These are phyloP conservation scores for Sandelia bainsii DNA, from an alignment of 2,797 vertebrate species.

Conservation along the genomic window DNA sequence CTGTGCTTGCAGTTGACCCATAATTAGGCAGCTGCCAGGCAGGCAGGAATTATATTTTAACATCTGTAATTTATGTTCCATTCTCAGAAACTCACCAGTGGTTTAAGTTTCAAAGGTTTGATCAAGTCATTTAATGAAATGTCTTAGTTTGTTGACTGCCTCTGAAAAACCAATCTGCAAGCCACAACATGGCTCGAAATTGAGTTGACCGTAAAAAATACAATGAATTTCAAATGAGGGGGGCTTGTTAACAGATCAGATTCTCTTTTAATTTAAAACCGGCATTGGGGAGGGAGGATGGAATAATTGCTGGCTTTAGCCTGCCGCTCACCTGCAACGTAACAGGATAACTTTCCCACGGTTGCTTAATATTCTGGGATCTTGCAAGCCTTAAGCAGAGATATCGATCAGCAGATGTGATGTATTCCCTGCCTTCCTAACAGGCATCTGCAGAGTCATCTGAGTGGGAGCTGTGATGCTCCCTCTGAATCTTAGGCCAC, in stretches of 20 bases:
- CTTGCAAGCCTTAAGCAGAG: constrained; percentile 54
- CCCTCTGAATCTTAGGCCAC: neutral
- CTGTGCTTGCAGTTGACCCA: neutral
- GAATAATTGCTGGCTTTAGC: constrained; percentile 71
- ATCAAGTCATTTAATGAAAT: neutral
- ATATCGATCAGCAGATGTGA: constrained; percentile 78
- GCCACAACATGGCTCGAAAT: neutral
- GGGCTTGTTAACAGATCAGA: constrained; percentile 24
- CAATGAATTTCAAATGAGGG: constrained; percentile 14
- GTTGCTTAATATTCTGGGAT: constrained; percentile 75
- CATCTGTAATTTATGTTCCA: neutral
- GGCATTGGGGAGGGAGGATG: constrained; percentile 5
- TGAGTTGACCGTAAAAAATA: constrained; percentile 4
- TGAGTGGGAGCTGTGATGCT: constrained; percentile 32
- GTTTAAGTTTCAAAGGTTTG: neutral
- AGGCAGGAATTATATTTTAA: neutral
- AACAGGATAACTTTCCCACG: constrained; percentile 78
- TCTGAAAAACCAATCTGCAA: neutral
- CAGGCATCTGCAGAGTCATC: constrained; percentile 61
- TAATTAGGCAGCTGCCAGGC: neutral
- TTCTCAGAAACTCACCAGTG: neutral
- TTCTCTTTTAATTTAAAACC: constrained; percentile 41
- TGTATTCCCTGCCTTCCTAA: constrained; percentile 58
- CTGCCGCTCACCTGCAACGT: constrained; percentile 65
- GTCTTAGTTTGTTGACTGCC: constrained; percentile 1